These are phyloP conservation scores for Perca schrenkii DNA, from an alignment of 2,113 vertebrate species.

Conservation along the genomic window DNA sequence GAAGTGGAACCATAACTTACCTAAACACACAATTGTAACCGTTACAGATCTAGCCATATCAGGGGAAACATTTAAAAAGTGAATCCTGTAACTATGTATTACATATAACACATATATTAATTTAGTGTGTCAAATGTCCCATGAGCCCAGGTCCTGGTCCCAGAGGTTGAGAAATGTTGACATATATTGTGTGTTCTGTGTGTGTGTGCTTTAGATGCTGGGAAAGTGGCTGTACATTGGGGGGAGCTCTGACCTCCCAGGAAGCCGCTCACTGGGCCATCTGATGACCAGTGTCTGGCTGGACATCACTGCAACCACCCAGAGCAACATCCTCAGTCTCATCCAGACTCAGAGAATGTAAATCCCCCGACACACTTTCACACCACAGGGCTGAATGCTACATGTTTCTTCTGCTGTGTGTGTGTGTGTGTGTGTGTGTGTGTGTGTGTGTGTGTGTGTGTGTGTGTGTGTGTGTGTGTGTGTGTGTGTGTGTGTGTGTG, in stretches of 20 bases:
- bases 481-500: too few relatives aligned
- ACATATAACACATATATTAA: background rate
- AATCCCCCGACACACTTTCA: background rate
- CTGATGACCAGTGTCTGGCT: slow-evolving; percentile 63
- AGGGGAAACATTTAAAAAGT: too few relatives aligned
- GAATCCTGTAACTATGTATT: too few relatives aligned
- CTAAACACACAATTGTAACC: too few relatives aligned
- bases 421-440: too few relatives aligned
- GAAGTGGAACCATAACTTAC: background rate
- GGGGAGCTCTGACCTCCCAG: slow-evolving; percentile 72
- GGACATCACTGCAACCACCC: slow-evolving; percentile 46
- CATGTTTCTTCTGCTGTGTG: background rate
- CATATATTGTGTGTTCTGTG: background rate
- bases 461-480: too few relatives aligned
- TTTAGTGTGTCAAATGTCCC: too few relatives aligned
- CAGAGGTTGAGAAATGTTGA: background rate
- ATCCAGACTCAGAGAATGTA: slow-evolving; percentile 74
- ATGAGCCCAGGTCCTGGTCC: background rate
- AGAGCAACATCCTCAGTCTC: slow-evolving; percentile 60
- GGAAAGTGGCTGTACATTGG: slow-evolving; percentile 71
- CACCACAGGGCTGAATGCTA: background rate
- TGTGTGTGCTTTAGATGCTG: slow-evolving; percentile 61
- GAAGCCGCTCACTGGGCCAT: slow-evolving; percentile 66
- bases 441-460: too few relatives aligned
- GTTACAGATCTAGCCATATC: too few relatives aligned